Percentiles rank a stretch among this genome's conserved stretches.
Evolutionary conservation across 2,888 invertebrate genomes (phyloP).

Genomic region (Fragum whitleyi): DNA sequence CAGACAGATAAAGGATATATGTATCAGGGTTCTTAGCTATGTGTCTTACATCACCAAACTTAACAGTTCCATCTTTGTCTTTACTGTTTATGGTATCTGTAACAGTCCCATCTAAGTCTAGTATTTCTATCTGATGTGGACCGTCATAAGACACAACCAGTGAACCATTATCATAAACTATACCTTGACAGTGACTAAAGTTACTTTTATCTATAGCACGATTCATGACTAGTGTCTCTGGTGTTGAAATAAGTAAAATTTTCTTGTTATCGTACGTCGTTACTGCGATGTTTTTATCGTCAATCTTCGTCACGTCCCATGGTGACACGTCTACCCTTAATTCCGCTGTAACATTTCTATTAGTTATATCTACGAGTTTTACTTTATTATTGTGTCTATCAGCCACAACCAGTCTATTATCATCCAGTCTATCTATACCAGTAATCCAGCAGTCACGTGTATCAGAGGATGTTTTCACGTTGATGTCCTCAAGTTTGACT

Average conservation of each 20-base stretch:
- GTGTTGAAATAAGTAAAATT: not conserved
- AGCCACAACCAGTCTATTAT: not conserved
- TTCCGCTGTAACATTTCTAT: not conserved
- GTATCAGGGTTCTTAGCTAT: not conserved
- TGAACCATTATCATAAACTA: slow-evolving; percentile 3
- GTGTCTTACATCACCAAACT: not conserved
- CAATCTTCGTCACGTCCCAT: slow-evolving; percentile 13
- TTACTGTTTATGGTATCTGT: not conserved
- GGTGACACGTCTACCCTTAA: not conserved
- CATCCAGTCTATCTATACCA: not conserved
- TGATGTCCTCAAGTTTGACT: slow-evolving; percentile 3
- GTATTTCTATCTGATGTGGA: slow-evolving; percentile 16
- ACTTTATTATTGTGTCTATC: not conserved
- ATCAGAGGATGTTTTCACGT: slow-evolving; percentile 7
- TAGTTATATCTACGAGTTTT: not conserved
- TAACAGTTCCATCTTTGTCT: not conserved
- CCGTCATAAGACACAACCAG: slow-evolving; percentile 11
- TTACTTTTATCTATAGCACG: not conserved
- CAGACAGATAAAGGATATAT: slow-evolving; percentile 8
- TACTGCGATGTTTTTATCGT: not conserved
- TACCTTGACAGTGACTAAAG: slow-evolving; percentile 8
- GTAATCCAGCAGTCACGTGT: not conserved
- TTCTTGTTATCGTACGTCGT: not conserved
- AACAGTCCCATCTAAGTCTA: slow-evolving; percentile 8
- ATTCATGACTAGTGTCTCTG: not conserved